Evolutionary conservation across 2,888 invertebrate species (phyloP).

Genomic region (Melikaiella ostensackeni): DNA sequence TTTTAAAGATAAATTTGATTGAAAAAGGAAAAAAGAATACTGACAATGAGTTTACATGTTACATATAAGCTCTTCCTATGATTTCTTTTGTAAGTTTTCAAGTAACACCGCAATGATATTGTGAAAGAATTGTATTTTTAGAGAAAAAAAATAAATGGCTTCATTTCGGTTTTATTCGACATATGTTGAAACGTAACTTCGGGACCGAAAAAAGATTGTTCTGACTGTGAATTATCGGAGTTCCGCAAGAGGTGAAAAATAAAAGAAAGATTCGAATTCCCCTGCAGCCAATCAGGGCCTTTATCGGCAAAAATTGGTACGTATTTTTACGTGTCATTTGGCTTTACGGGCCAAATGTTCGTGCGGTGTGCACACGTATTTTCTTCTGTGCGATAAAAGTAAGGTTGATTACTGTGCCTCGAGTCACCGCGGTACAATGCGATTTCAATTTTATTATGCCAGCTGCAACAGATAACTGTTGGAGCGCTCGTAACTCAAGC

Average conservation of each 20-base stretch:
- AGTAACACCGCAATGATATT: background rate
- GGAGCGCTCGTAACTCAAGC: slow-evolving; percentile 64
- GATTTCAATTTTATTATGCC: slow-evolving; percentile 72
- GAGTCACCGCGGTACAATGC: slow-evolving; percentile 63
- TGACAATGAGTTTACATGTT: no score
- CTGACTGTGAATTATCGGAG: slow-evolving; percentile 41
- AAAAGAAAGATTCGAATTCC: slow-evolving; percentile 42
- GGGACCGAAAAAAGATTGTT: slow-evolving; percentile 1
- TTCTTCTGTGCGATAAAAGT: slow-evolving; percentile 69
- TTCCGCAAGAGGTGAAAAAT: slow-evolving; percentile 33
- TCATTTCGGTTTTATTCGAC: slow-evolving; percentile 27
- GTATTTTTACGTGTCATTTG: slow-evolving; percentile 48
- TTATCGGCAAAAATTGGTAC: slow-evolving; percentile 48
- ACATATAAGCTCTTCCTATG: no score
- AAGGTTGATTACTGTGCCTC: slow-evolving; percentile 61
- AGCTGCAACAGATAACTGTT: slow-evolving; percentile 67
- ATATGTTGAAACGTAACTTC: slow-evolving; percentile 22
- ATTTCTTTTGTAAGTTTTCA: no score
- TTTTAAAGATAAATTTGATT: no score
- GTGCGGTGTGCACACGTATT: slow-evolving; percentile 44
- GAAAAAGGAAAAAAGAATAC: no score
- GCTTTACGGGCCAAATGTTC: slow-evolving; percentile 56
- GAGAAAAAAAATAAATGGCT: slow-evolving; percentile 29
- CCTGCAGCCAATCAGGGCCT: slow-evolving; percentile 35
- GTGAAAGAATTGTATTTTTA: background rate